These are phyloP conservation scores for Neoaliturus tenellus DNA, from an alignment of 2,888 invertebrate species.

Conservation along the genomic window DNA sequence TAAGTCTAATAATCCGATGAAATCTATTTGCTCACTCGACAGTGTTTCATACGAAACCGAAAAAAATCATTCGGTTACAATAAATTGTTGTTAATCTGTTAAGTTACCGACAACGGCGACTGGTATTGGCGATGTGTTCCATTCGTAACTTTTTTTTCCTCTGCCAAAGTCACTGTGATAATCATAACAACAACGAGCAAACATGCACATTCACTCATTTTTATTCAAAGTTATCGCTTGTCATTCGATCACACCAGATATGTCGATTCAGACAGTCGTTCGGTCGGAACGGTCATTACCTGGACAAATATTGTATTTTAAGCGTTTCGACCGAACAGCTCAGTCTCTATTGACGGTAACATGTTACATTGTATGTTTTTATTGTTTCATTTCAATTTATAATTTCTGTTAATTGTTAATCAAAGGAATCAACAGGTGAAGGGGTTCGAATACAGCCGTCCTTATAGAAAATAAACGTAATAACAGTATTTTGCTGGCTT, in stretches of 20 bases:
- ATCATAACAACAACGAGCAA: slow-evolving; percentile 42
- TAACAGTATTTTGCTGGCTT: slow-evolving; percentile 47
- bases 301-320: slow-evolving; percentile 24
- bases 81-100: background rate
- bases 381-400: background rate
- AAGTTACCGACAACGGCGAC: slow-evolving; percentile 1
- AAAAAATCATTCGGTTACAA: background rate
- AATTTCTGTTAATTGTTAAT: background rate
- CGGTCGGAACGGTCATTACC: background rate
- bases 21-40: slow-evolving; percentile 35
- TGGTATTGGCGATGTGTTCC: slow-evolving; percentile 45
- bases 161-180: slow-evolving; percentile 29
- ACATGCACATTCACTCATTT: slow-evolving; percentile 44
- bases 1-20: slow-evolving; percentile 12
- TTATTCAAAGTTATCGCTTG: slow-evolving; percentile 21
- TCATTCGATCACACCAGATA: slow-evolving; percentile 7
- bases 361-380: background rate
- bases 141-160: background rate
- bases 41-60: background rate
- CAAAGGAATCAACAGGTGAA: slow-evolving; percentile 34
- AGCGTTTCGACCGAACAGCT: background rate
- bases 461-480: slow-evolving; percentile 32
- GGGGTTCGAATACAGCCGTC: slow-evolving; percentile 46
- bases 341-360: background rate
- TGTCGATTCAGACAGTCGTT: background rate